Conservation (phyloP, 2,888 invertebrate genomes). For the Pheosia tremula region DNA sequence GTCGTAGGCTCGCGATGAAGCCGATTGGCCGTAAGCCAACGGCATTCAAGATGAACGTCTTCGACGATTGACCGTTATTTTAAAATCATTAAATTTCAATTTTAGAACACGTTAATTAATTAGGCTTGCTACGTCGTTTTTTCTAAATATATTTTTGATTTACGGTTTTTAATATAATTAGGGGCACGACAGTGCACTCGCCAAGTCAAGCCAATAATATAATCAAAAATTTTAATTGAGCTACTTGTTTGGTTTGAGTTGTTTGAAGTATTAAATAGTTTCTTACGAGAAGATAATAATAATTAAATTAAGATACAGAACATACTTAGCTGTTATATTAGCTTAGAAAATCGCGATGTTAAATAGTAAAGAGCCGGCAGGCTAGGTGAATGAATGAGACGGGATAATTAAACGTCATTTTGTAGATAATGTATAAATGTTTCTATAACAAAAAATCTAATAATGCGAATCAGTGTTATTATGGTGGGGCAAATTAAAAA, state of each 20-base stretch:
- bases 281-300: neutral
- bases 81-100: constrained; percentile 9
- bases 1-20: constrained; percentile 73
- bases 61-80: constrained; percentile 64
- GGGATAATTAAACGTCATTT: too few species aligned
- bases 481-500: too few species aligned
- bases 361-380: neutral
- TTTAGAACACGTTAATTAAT: constrained; percentile 1
- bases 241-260: neutral
- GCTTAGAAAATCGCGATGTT: neutral
- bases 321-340: neutral
- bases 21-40: constrained; percentile 66
- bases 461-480: too few species aligned
- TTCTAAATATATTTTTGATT: too few species aligned
- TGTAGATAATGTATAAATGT: too few species aligned
- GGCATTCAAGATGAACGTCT: constrained; percentile 72
- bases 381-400: neutral
- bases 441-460: too few species aligned
- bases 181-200: neutral
- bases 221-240: neutral
- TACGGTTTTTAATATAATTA: neutral
- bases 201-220: too few species aligned
- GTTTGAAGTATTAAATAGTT: neutral
- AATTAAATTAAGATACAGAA: neutral
- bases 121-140: neutral